Evolutionary conservation across 2,888 invertebrate species (phyloP).

Genomic region (Heliconius hortense): DNA sequence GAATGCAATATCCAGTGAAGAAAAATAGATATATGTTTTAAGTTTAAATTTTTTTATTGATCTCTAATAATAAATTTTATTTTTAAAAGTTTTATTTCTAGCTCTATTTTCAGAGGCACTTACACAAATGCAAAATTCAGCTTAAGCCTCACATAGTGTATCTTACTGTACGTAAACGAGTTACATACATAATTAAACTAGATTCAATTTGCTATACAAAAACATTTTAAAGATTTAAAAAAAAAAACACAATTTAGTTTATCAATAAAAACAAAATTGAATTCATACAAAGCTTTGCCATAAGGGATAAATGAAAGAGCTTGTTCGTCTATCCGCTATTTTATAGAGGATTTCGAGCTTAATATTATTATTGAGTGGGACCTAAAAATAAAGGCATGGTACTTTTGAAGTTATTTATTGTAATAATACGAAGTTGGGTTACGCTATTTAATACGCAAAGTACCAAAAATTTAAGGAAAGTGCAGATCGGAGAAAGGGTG

Average conservation of each 20-base stretch:
- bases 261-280: not conserved
- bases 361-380: not conserved
- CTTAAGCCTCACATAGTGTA: too few relatives aligned
- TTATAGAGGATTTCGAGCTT: not conserved
- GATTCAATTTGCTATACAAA: not conserved
- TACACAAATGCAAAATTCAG: too few relatives aligned
- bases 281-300: not conserved
- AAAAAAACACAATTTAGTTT: not conserved
- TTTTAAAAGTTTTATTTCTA: too few relatives aligned
- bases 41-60: too few relatives aligned
- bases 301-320: slow-evolving; percentile 12
- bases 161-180: too few relatives aligned
- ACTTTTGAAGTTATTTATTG: not conserved
- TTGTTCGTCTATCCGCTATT: not conserved
- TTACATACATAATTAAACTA: not conserved
- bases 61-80: too few relatives aligned
- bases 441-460: not conserved
- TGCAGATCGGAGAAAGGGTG: not conserved
- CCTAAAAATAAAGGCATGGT: not conserved
- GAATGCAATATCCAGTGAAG: too few relatives aligned
- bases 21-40: too few relatives aligned
- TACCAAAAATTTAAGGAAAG: not conserved
- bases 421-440: too few relatives aligned
- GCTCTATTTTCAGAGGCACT: too few relatives aligned
- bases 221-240: not conserved